Evolutionary conservation across 2,888 invertebrate genomes (phyloP), one percentile per base, ranked within the genome.

Genomic region (Meiosimyza decipiens): DNA sequence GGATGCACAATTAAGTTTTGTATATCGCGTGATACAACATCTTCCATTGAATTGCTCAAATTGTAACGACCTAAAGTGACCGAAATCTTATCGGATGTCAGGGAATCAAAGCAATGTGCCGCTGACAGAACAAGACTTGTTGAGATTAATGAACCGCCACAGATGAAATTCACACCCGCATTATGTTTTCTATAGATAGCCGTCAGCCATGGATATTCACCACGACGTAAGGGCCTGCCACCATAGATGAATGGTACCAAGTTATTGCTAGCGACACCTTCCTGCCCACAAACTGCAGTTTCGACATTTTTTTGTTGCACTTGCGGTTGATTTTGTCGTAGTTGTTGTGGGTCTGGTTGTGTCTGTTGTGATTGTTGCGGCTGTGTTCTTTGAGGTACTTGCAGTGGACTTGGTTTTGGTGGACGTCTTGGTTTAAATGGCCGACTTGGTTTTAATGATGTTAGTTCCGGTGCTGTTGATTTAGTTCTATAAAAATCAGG

Each of bases 161-260:
- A 87, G 66, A 83, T 76, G 63, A 82, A 86, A 13, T 71, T 82
- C 7, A 89, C 79, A 12, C 79, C 80, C 6, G 85, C 81, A 0
- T 75, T 68, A 47, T 85, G 71, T 9, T 87, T 86, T 72, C 89
- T 83, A 77, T 90, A 92, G 51, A 64, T 87, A 0, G 92, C 92
- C 0, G 88, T 90, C 72, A 92, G 82, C 92, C 92, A 92, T 0
- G 92, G 92, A 89, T 91, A 90, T 68, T 91, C 89, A 0, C 90
- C 90, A 1, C 88, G 85, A 1, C 75, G 71, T 16, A 83, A 68
- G 16, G 73, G 71, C 5, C 69, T 75, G 5, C 84, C 84, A 1
- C 74, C 74, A 63, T 78, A 73, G 22, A 84, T 77, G 9, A 82
- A 78, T 0, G 83, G 81, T 16, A 79, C 47, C 0, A 79, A 40